These are phyloP conservation scores for Hyalella azteca DNA, from an alignment of 2,888 invertebrate species.

Conservation along the genomic window DNA sequence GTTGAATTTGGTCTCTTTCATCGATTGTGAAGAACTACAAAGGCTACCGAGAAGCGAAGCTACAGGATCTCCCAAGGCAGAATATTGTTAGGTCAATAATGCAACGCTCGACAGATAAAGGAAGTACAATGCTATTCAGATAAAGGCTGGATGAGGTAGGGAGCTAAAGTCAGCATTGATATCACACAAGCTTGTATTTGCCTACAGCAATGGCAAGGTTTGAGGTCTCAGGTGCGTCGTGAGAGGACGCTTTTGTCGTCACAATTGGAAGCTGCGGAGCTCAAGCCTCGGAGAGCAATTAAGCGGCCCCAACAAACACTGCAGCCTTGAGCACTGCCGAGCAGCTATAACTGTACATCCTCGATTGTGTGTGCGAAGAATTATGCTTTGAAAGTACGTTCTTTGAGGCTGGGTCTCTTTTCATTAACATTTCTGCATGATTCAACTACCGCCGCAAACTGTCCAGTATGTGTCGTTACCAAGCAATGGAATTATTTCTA, in stretches of 20 bases:
- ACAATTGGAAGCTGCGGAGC: slow-evolving; percentile 34
- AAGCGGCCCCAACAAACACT: slow-evolving; percentile 15
- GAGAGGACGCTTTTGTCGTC: slow-evolving; percentile 12
- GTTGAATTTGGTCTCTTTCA: slow-evolving; percentile 17
- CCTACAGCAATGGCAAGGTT: slow-evolving; percentile 3
- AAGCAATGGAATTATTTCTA: too few relatives aligned
- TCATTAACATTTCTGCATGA: background rate
- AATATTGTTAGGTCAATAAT: slow-evolving; percentile 20
- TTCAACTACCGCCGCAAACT: too few relatives aligned
- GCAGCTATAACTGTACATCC: background rate
- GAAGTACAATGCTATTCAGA: slow-evolving; percentile 10
- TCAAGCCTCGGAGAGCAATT: slow-evolving; percentile 7
- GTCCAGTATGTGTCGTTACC: too few relatives aligned
- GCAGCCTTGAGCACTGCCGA: background rate
- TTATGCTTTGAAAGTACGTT: background rate
- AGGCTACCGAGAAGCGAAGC: slow-evolving; percentile 1
- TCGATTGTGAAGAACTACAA: slow-evolving; percentile 21
- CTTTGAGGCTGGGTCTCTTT: background rate
- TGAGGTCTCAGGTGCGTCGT: slow-evolving; percentile 10
- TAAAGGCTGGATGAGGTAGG: slow-evolving; percentile 2
- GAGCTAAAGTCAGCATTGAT: slow-evolving; percentile 2
- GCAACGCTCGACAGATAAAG: slow-evolving; percentile 4
- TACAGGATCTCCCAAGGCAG: slow-evolving; percentile 13
- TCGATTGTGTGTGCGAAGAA: background rate
- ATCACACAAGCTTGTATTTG: slow-evolving; percentile 21